phyloP scores from a whole-genome alignment of 2,113 vertebrate species.

The Lipotes vexillifer region DNA sequence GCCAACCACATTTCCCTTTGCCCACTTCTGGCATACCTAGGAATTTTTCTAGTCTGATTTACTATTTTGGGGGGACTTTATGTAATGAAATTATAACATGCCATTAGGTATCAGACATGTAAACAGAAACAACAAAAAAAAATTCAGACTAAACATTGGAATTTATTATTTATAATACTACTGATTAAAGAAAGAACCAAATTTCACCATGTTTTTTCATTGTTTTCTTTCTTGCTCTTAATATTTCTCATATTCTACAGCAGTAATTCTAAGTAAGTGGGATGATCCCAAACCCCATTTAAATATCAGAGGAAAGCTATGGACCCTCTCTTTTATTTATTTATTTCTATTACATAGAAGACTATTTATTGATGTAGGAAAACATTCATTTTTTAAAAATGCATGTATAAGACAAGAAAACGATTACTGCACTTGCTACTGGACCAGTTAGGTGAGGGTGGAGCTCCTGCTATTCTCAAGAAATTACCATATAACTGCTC shows the following conservation, averaged over 20 bases:
- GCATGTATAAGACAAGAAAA: neutral
- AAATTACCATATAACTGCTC: neutral
- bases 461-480: neutral
- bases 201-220: neutral
- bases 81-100: neutral
- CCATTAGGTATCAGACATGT: neutral
- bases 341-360: neutral
- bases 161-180: neutral
- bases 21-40: neutral
- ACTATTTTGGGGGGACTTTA: neutral
- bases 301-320: neutral
- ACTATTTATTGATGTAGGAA: neutral
- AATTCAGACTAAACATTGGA: neutral
- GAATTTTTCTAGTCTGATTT: neutral
- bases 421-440: neutral
- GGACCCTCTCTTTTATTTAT: neutral
- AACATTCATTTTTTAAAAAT: neutral
- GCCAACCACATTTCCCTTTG: neutral
- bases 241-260: neutral
- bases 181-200: neutral
- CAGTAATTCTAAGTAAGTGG: neutral
- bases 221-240: neutral
- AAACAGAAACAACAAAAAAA: neutral
- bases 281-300: neutral
- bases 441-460: neutral